These are phyloP conservation scores for Drymonia ruficornis DNA, from an alignment of 2,888 invertebrate genomes.

Conservation along the genomic window DNA sequence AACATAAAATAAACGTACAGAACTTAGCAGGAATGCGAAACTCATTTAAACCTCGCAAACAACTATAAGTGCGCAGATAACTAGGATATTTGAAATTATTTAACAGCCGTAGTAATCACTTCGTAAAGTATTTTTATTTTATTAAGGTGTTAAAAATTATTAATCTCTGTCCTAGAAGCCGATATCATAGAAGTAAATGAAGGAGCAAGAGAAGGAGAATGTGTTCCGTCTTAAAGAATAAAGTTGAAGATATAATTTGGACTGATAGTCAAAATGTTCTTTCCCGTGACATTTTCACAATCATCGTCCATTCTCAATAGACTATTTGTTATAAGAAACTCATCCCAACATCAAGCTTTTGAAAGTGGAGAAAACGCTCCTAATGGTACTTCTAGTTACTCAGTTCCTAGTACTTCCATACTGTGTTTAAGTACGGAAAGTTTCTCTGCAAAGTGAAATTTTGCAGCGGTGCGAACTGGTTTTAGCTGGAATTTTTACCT, in stretches of 20 bases:
- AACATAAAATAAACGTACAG: constrained; percentile 27
- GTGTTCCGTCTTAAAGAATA: too few relatives aligned
- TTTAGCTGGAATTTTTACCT: constrained; percentile 2
- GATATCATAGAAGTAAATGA: too few relatives aligned
- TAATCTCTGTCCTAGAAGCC: too few relatives aligned
- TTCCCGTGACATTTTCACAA: not conserved
- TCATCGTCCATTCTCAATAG: not conserved
- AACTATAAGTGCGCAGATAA: constrained; percentile 22
- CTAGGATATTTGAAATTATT: constrained; percentile 10
- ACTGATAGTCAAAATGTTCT: too few relatives aligned
- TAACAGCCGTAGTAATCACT: not conserved
- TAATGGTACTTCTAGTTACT: constrained; percentile 3
- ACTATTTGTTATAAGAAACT: not conserved
- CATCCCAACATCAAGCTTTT: not conserved
- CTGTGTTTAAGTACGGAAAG: constrained; percentile 12
- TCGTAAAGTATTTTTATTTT: too few relatives aligned
- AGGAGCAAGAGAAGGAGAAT: too few relatives aligned
- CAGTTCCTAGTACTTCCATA: constrained; percentile 8
- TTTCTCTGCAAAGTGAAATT: constrained; percentile 22
- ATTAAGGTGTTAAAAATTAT: too few relatives aligned
- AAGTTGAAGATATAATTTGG: too few relatives aligned
- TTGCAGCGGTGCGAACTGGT: constrained; percentile 11
- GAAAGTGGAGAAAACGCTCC: not conserved
- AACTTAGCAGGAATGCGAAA: constrained; percentile 17
- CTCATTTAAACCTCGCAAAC: constrained; percentile 22